A percentile compares a stretch with the other conserved stretches of the same genome.
These are phyloP conservation scores for Hartigia nigra DNA, from an alignment of 2,888 invertebrate species.

Conservation along the genomic window DNA sequence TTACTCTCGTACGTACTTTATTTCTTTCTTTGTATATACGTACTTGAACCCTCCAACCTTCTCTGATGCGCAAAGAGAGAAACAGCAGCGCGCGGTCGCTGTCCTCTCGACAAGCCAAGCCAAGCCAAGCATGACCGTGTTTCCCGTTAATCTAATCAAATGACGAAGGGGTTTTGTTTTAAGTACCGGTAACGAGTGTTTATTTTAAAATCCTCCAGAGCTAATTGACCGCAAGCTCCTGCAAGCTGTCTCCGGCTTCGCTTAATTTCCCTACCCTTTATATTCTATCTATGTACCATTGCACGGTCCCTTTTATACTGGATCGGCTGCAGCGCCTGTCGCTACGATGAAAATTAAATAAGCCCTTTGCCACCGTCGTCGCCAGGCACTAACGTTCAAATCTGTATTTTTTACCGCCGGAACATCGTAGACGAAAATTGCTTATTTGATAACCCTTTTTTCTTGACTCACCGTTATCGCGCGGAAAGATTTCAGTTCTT, in stretches of 20 bases:
- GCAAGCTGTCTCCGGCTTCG: conserved; percentile 24
- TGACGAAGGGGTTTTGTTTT: conserved; percentile 45
- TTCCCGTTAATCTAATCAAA: conserved; percentile 47
- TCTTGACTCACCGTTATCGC: background rate
- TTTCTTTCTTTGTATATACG: background rate
- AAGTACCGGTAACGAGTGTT: conserved; percentile 58
- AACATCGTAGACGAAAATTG: background rate
- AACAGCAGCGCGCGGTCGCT: background rate
- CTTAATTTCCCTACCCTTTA: background rate
- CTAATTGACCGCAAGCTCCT: conserved; percentile 55
- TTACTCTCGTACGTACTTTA: no score
- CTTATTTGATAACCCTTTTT: background rate
- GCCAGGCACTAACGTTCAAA: background rate
- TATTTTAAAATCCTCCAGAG: conserved; percentile 53
- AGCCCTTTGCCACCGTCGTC: background rate
- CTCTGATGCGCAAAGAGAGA: background rate
- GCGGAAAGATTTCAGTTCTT: background rate
- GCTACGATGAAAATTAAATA: background rate
- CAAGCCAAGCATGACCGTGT: background rate
- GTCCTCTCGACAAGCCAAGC: background rate
- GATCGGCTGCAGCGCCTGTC: background rate
- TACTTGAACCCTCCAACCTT: background rate
- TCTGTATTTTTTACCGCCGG: background rate
- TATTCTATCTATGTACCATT: background rate
- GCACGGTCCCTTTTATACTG: background rate